Evolutionary conservation across 2,797 vertebrate species (phyloP).

Genomic region (Orestias chungarensis): DNA sequence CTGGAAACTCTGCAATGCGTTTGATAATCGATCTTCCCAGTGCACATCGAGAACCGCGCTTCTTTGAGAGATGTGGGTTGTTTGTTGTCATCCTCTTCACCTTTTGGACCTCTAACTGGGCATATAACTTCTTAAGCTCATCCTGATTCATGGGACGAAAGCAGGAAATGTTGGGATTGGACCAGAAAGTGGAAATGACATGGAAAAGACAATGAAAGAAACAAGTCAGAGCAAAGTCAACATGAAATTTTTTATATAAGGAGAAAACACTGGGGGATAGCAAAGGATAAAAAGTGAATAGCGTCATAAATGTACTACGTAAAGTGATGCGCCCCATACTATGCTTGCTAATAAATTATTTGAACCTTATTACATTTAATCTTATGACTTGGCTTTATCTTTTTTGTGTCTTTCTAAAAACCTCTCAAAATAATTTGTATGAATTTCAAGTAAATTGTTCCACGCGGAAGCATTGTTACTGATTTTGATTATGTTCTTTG

Average conservation of each 20-base stretch:
- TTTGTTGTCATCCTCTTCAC: conserved; percentile 89
- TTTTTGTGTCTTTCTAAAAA: not conserved
- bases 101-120: conserved; percentile 91
- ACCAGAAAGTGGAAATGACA: conserved; percentile 42
- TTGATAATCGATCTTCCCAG: conserved; percentile 86
- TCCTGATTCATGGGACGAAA: conserved; percentile 80
- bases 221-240: conserved; percentile 53
- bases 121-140: conserved; percentile 95
- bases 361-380: not conserved
- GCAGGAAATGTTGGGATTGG: conserved; percentile 45
- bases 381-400: not conserved
- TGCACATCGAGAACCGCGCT: conserved; percentile 80
- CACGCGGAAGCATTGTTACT: not conserved
- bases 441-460: not conserved
- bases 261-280: conserved; percentile 5
- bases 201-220: conserved; percentile 49
- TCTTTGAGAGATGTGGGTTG: conserved; percentile 94
- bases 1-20: conserved; percentile 84
- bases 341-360: not conserved
- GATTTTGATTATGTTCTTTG: not conserved
- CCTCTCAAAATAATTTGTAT: not conserved
- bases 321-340: too few species aligned
- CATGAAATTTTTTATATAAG: conserved; percentile 27
- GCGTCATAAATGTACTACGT: conserved; percentile 13
- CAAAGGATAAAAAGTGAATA: conserved; percentile 50